These are phyloP conservation scores for Polypedilum vanderplanki DNA, from an alignment of 1,140 invertebrate species.

Conservation along the genomic window DNA sequence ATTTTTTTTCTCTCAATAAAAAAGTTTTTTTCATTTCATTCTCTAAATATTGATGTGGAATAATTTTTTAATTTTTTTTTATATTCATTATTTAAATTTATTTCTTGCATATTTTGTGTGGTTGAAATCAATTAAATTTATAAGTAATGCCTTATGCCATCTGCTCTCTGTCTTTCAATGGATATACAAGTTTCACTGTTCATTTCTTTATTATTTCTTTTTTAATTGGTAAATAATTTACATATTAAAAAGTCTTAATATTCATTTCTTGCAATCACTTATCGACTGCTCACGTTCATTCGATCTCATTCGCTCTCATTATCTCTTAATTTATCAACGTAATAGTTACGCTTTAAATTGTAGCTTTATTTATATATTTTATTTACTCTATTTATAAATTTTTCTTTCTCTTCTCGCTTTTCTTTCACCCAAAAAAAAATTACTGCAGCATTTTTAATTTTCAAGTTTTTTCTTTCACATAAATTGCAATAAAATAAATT, in stretches of 20 bases:
- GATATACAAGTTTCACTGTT: constrained; percentile 5
- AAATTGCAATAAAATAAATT: no score
- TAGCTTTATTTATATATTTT: not conserved
- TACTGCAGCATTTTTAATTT: no score
- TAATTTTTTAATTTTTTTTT: not conserved
- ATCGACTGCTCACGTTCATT: not conserved
- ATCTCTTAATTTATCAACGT: constrained; percentile 12
- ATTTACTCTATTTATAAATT: no score
- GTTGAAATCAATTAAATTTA: not conserved
- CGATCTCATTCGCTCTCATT: not conserved
- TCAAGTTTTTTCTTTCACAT: no score
- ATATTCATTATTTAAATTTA: not conserved
- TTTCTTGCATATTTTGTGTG: not conserved
- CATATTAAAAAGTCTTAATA: constrained; percentile 29
- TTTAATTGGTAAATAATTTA: constrained; percentile 27
- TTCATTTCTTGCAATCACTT: not conserved
- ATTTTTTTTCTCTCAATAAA: not conserved
- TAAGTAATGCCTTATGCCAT: not conserved
- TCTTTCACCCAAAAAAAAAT: no score
- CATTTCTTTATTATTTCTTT: no score
- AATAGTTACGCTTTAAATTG: constrained; percentile 11
- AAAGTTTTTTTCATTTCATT: not conserved
- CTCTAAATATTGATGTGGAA: constrained; percentile 26
- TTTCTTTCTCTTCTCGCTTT: no score
- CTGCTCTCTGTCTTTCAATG: not conserved